A percentile compares a stretch with the other conserved stretches of the same genome.
These are phyloP conservation scores for Paramacrobiotus metropolitanus DNA, from an alignment of 1,140 invertebrate species.

Conservation along the genomic window DNA sequence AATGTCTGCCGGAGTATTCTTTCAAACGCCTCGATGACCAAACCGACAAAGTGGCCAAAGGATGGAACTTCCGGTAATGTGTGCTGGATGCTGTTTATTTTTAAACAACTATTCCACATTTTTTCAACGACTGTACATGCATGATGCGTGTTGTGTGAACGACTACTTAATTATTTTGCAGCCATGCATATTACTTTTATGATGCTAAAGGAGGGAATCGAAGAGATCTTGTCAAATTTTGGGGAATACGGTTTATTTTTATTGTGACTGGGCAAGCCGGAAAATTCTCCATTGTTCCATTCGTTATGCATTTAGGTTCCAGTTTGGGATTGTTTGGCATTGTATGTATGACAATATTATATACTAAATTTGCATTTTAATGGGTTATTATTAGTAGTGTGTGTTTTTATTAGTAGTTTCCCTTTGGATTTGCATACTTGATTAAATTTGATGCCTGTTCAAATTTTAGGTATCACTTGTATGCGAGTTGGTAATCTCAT, in stretches of 20 bases:
- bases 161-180: constrained; percentile 5
- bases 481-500: neutral
- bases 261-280: neutral
- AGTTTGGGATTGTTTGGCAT: neutral
- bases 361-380: neutral
- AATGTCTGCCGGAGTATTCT: neutral
- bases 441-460: neutral
- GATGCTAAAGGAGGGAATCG: neutral
- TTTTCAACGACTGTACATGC: neutral
- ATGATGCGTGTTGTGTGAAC: no score
- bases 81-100: neutral
- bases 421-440: neutral
- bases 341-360: neutral
- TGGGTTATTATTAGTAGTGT: neutral
- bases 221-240: neutral
- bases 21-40: neutral
- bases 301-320: neutral
- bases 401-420: neutral
- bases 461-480: neutral
- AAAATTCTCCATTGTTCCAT: neutral
- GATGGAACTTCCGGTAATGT: constrained; percentile 1
- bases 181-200: neutral
- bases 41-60: neutral
- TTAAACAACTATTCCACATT: neutral
- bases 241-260: neutral